Conservation (phyloP, 2,113 vertebrate genomes). For the Kryptolebias marmoratus region DNA sequence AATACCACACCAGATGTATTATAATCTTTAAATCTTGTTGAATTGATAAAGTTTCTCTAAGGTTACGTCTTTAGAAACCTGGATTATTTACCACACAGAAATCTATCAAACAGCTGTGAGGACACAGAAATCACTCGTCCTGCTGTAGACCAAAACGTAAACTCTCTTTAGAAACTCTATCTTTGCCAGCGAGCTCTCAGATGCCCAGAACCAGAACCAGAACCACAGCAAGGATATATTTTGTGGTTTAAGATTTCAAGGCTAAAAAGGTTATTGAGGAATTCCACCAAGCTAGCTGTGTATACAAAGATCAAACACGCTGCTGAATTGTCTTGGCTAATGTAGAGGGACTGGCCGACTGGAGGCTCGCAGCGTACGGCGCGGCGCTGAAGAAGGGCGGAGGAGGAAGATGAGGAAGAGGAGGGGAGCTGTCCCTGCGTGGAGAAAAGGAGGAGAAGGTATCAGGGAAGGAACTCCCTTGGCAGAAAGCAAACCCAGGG, state of each 20-base stretch:
- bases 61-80: neutral
- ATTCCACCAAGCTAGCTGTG: slow-evolving; percentile 73
- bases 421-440: slow-evolving; percentile 49
- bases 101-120: slow-evolving; percentile 27
- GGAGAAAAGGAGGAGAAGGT: slow-evolving; percentile 52
- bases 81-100: slow-evolving; percentile 1
- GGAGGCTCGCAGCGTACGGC: slow-evolving; percentile 69
- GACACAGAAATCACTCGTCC: slow-evolving; percentile 38
- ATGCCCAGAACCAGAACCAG: slow-evolving; percentile 46
- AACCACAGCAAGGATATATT: slow-evolving; percentile 60
- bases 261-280: slow-evolving; percentile 75
- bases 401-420: neutral
- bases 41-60: neutral
- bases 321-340: slow-evolving; percentile 67
- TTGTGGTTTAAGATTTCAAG: slow-evolving; percentile 79
- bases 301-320: slow-evolving; percentile 79
- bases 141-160: slow-evolving; percentile 61
- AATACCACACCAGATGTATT: neutral
- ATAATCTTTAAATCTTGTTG: neutral
- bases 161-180: slow-evolving; percentile 68
- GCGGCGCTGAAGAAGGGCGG: slow-evolving; percentile 50
- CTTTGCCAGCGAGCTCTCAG: slow-evolving; percentile 58
- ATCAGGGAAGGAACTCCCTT: slow-evolving; percentile 61
- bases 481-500: slow-evolving; percentile 61
- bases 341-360: slow-evolving; percentile 55